Conservation (phyloP, 2,888 invertebrate genomes). For the Hecatera dysodea region DNA sequence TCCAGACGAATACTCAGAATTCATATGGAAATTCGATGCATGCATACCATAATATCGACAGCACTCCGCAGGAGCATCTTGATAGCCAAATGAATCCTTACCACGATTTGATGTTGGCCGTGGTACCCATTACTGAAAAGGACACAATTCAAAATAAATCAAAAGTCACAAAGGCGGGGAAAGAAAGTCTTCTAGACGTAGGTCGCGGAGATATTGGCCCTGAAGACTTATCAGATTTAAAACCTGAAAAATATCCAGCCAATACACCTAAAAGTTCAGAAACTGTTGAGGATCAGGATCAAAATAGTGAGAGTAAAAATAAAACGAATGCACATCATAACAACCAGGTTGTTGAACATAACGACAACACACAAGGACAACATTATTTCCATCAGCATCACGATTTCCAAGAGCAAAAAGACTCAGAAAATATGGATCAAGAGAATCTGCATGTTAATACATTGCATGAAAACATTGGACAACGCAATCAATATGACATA, state of each 20-base stretch:
- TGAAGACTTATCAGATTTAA: slow-evolving; percentile 57
- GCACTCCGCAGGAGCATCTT: slow-evolving; percentile 23
- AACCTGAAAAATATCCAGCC: slow-evolving; percentile 21
- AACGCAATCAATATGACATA: slow-evolving; percentile 28
- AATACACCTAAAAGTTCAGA: slow-evolving; percentile 12
- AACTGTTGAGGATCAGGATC: slow-evolving; percentile 50
- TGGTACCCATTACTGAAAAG: slow-evolving; percentile 11
- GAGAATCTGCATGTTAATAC: slow-evolving; percentile 16
- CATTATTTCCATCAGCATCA: slow-evolving; percentile 19
- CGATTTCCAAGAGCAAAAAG: slow-evolving; percentile 18
- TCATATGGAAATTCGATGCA: slow-evolving; percentile 17
- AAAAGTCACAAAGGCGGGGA: slow-evolving; percentile 25
- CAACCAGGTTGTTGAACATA: slow-evolving; percentile 1
- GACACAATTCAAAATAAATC: slow-evolving; percentile 18
- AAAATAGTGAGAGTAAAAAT: slow-evolving; percentile 8
- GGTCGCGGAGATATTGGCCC: slow-evolving; percentile 73
- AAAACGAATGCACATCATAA: slow-evolving; percentile 28
- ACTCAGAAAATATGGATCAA: slow-evolving; percentile 26
- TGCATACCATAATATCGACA: slow-evolving; percentile 10
- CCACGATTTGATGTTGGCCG: background rate
- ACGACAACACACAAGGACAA: slow-evolving; percentile 4
- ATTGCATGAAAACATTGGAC: slow-evolving; percentile 8
- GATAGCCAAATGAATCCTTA: slow-evolving; percentile 24
- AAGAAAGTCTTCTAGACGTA: slow-evolving; percentile 55
- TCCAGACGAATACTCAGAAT: slow-evolving; percentile 32